Base-by-base conservation (phyloP, 2,797 vertebrate species). In the Peromyscus aztecus region DNA sequence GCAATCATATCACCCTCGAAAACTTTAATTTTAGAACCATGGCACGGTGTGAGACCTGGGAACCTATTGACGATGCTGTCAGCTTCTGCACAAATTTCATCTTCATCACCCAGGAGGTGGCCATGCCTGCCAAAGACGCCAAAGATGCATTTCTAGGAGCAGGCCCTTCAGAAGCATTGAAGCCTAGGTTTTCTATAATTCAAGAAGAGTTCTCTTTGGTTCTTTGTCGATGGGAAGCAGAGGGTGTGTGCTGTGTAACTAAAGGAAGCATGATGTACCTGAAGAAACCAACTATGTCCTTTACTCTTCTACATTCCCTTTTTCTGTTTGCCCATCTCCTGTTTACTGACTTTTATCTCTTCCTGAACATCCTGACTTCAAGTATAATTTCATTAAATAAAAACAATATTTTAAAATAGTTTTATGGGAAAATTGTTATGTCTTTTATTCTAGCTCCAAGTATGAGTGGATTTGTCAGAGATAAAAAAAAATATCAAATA, bases 21-120 rank as follows among this genome's bases (percentile, higher is more conserved):
- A 95, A 96, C 63, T 95, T 98, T 97, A 97, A 98, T 97, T 97
- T 97, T 96, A 97, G 95, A 95, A 84, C 83, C 96, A 59, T 80
- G 87, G 65, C 77, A 49, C 0, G 17, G 71, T 94, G 89, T 94
- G 90, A 96, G 90, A 78, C 89, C 52, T 69, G 84, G 73, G 69
- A 95, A 94, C 89, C 40, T 94, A 96, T 82, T 11, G 24, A 89
- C 94, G 94, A 84, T 84, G 78, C 81, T 75, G 81, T 96, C 96
- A 97, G 34, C 92, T 93, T 96, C 91, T 96, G 89, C 55, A 96
- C 94, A 96, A 98, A 98, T 96, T 93, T 93, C 97, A 91, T 97
- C 95, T 95, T 98, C 96, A 97, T 97, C 96, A 95, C 94, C 93
- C 49, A 80, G 97, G 89, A 96, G 91, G 85, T 82, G 92, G 24